These are phyloP conservation scores for Crotalus horridus DNA, from an alignment of 2,113 vertebrate species.

Conservation along the genomic window DNA sequence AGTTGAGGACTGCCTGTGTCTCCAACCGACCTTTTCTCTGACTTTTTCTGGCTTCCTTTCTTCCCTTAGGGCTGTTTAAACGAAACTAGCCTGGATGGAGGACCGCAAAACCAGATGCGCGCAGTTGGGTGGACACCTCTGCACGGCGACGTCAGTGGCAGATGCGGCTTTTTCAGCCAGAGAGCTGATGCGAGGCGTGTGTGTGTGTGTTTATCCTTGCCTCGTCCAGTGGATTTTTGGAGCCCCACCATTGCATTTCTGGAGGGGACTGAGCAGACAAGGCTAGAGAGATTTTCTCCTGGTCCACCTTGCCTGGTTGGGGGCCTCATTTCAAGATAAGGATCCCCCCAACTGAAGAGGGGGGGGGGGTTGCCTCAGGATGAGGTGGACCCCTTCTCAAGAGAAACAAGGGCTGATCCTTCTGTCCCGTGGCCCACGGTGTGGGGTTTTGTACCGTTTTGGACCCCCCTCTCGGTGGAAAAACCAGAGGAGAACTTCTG, in stretches of 20 bases:
- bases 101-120: slow-evolving; percentile 39
- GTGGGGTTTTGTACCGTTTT: slow-evolving; percentile 6
- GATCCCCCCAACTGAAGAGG: slow-evolving; percentile 27
- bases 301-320: slow-evolving; percentile 44
- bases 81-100: slow-evolving; percentile 31
- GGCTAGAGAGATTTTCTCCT: neutral
- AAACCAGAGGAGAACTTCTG: slow-evolving; percentile 45
- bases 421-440: slow-evolving; percentile 32
- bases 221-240: slow-evolving; percentile 36
- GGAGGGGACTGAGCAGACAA: neutral
- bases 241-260: slow-evolving; percentile 12
- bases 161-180: slow-evolving; percentile 52
- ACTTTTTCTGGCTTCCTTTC: neutral
- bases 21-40: no score
- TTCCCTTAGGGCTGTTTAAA: slow-evolving; percentile 63
- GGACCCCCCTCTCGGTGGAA: neutral
- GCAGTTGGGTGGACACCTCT: neutral
- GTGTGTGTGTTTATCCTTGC: neutral
- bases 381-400: neutral
- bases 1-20: no score
- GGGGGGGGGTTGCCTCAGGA: neutral
- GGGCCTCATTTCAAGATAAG: slow-evolving; percentile 46
- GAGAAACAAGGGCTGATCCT: neutral
- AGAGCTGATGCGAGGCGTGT: neutral
- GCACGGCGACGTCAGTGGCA: slow-evolving; percentile 43